These are phyloP conservation scores for Eulithis testata DNA, from an alignment of 2,888 invertebrate genomes.

Conservation along the genomic window DNA sequence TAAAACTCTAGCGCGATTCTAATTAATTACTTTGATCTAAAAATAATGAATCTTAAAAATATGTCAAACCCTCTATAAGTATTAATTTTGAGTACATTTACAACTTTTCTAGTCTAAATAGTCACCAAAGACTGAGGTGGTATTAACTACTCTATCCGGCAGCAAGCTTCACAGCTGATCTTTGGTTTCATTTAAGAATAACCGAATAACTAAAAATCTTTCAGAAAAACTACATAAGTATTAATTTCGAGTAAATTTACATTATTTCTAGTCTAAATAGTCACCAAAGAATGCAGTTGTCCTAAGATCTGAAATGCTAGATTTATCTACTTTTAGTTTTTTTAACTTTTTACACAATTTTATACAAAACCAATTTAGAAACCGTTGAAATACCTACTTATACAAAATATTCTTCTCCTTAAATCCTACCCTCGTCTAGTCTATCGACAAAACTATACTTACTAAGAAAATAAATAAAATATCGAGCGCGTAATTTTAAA, in stretches of 20 bases:
- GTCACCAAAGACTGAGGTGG: slow-evolving; percentile 23
- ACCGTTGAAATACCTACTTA: neutral
- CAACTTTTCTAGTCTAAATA: slow-evolving; percentile 22
- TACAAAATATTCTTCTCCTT: neutral
- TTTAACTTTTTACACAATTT: slow-evolving; percentile 9
- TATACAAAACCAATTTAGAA: neutral
- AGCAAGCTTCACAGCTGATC: no score
- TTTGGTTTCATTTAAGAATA: no score
- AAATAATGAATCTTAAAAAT: neutral
- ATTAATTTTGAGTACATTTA: slow-evolving; percentile 24
- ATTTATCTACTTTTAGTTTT: neutral
- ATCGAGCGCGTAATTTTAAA: neutral
- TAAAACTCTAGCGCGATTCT: no score
- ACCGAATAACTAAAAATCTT: no score
- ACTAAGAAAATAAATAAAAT: neutral
- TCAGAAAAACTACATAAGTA: no score
- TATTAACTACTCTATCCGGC: slow-evolving; percentile 6
- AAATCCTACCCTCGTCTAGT: neutral
- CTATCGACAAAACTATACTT: slow-evolving; percentile 3
- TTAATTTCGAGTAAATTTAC: slow-evolving; percentile 25
- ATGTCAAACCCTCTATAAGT: neutral
- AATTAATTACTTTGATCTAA: no score
- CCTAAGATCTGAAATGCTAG: neutral
- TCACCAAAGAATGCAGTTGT: slow-evolving; percentile 18
- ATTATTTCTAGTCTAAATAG: slow-evolving; percentile 19